A percentile compares a stretch with the other conserved stretches of the same genome.
phyloP scores from a whole-genome alignment of 2,797 vertebrate species.

The Chelidonichthys spinosus region DNA sequence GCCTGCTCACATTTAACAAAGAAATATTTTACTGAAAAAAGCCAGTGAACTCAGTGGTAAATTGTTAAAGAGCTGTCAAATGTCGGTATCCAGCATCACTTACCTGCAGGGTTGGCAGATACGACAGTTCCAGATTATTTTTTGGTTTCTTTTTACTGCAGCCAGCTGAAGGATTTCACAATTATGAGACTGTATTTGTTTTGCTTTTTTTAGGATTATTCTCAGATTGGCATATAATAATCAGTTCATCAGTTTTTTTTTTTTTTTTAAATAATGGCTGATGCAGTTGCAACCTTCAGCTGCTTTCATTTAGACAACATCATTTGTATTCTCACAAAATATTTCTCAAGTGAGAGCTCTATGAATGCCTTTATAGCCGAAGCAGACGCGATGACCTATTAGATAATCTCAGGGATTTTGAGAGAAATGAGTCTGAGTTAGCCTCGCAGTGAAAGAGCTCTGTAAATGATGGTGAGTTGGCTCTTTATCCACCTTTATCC shows the following conservation, averaged over 20 bases:
- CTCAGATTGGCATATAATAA: conserved; percentile 37
- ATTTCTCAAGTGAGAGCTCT: conserved; percentile 50
- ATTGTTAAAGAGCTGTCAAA: conserved; percentile 48
- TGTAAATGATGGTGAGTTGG: conserved; percentile 80
- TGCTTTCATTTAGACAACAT: conserved; percentile 38
- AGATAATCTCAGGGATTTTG: conserved; percentile 82
- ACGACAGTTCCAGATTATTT: neutral
- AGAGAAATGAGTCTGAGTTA: conserved; percentile 78
- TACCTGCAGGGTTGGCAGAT: conserved; percentile 18
- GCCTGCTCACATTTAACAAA: conserved; percentile 32
- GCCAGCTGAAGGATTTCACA: conserved; percentile 10
- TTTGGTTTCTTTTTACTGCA: neutral
- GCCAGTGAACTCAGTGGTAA: conserved; percentile 27
- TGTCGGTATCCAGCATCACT: conserved; percentile 13
- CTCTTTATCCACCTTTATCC: conserved; percentile 76
- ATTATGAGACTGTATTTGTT: conserved; percentile 13
- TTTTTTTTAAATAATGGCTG: neutral
- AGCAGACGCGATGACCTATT: conserved; percentile 81
- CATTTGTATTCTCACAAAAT: conserved; percentile 56
- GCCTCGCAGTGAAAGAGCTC: conserved; percentile 69
- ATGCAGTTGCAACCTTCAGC: conserved; percentile 18
- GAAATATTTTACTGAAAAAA: conserved; percentile 28
- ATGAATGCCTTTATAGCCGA: conserved; percentile 64
- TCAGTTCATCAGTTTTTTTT: conserved; percentile 22
- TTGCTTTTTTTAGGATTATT: conserved; percentile 12